phyloP scores from a whole-genome alignment of 2,888 invertebrate species.

The Herminia tarsipennalis region DNA sequence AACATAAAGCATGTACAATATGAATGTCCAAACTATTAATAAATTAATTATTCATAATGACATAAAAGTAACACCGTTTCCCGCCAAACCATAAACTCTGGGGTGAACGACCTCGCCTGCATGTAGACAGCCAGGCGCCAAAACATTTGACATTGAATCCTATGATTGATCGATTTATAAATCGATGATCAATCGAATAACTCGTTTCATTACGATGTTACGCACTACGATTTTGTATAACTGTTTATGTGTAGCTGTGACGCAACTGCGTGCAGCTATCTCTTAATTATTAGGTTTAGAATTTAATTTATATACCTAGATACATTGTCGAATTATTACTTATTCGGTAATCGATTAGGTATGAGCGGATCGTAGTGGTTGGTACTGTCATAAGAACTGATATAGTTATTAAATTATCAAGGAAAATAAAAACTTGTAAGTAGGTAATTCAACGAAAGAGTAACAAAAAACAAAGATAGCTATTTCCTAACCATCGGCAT shows the following conservation, averaged over 20 bases:
- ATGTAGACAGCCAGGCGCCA: conserved; percentile 76
- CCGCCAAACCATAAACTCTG: conserved; percentile 25
- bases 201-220: conserved; percentile 34
- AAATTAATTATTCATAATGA: conserved; percentile 21
- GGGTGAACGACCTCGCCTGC: conserved; percentile 63
- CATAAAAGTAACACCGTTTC: conserved; percentile 24
- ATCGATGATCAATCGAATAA: conserved; percentile 47
- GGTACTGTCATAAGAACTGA: too few species aligned
- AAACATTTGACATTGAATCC: conserved; percentile 58
- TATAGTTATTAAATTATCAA: too few species aligned
- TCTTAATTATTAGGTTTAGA: conserved; percentile 1
- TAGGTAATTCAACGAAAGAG: too few species aligned
- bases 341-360: too few species aligned
- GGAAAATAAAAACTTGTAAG: too few species aligned
- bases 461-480: too few species aligned
- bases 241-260: conserved; percentile 29
- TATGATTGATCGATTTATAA: conserved; percentile 70
- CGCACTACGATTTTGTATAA: conserved; percentile 32
- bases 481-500: too few species aligned
- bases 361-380: too few species aligned
- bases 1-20: neutral
- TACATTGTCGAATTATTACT: too few species aligned
- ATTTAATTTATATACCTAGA: too few species aligned
- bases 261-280: conserved; percentile 17
- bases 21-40: conserved; percentile 10